Conservation (phyloP, 2,797 vertebrate species). For the Amphiprion clarkii region DNA sequence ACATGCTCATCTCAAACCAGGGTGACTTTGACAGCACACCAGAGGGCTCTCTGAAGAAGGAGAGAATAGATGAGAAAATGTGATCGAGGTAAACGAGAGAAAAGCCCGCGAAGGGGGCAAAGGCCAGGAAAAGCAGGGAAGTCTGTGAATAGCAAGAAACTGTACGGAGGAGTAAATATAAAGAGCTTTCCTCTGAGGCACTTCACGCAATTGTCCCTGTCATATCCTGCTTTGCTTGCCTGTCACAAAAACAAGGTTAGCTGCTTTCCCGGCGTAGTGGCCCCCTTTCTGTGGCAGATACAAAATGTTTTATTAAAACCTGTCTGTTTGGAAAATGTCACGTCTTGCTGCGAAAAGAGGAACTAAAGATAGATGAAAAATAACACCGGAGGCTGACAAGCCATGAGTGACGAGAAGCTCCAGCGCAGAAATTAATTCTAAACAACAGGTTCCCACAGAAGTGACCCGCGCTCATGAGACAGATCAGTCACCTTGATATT, state of each 20-base stretch:
- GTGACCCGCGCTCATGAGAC: conserved; percentile 38
- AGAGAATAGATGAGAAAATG: conserved; percentile 49
- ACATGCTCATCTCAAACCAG: conserved; percentile 37
- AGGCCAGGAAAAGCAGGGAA: conserved; percentile 44
- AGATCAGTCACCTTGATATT: conserved; percentile 55
- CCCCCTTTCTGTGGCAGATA: conserved; percentile 54
- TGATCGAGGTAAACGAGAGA: conserved; percentile 37
- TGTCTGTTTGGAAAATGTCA: conserved; percentile 69
- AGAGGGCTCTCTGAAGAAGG: conserved; percentile 19
- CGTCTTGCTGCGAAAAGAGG: conserved; percentile 27
- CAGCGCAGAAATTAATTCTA: conserved; percentile 31
- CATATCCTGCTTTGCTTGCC: conserved; percentile 57
- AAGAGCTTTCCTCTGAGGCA: conserved; percentile 47
- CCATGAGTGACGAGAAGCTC: conserved; percentile 40
- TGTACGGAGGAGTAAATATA: conserved; percentile 41
- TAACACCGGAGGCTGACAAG: conserved; percentile 35
- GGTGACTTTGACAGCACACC: conserved; percentile 46
- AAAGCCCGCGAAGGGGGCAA: conserved; percentile 28
- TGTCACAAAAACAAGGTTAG: conserved; percentile 75
- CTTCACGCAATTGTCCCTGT: conserved; percentile 54
- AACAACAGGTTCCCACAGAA: conserved; percentile 54
- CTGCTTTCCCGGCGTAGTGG: conserved; percentile 52
- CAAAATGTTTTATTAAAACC: conserved; percentile 74
- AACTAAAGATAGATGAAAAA: conserved; percentile 56
- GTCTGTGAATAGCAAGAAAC: conserved; percentile 36